phyloP scores from a whole-genome alignment of 1,140 invertebrate genomes.

The Drosophila melanica region DNA sequence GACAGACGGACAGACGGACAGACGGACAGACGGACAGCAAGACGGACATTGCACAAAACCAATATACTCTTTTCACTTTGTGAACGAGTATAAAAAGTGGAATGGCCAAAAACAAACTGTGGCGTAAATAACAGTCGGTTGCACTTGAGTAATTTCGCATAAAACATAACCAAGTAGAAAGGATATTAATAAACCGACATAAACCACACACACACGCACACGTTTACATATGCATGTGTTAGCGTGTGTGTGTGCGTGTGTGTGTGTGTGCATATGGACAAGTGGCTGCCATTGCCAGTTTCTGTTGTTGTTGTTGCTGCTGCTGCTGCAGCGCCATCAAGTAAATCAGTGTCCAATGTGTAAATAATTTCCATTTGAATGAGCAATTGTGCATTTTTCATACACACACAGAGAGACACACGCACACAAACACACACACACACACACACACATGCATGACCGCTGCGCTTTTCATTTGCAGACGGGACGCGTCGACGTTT shows the following conservation, averaged over 20 bases:
- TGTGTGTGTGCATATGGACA: conserved; percentile 25
- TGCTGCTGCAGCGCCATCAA: conserved; percentile 57
- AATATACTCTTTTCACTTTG: no score
- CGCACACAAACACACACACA: conserved; percentile 8
- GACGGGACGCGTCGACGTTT: conserved; percentile 68
- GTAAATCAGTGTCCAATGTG: conserved; percentile 83
- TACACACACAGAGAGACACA: conserved; percentile 41
- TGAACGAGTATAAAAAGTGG: no score
- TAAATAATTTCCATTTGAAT: conserved; percentile 84
- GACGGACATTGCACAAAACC: no score
- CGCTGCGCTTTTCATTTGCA: conserved; percentile 71
- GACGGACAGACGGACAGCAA: no score
- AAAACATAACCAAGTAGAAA: conserved; percentile 82
- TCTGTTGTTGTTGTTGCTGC: conserved; percentile 25
- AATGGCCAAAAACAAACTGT: conserved; percentile 34
- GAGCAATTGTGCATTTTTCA: conserved; percentile 82
- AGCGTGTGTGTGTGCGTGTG: conserved; percentile 3
- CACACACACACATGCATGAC: conserved; percentile 5
- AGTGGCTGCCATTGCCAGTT: conserved; percentile 66
- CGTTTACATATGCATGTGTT: conserved; percentile 14
- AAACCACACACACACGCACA: conserved; percentile 55
- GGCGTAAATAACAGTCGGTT: conserved; percentile 75
- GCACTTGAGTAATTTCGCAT: conserved; percentile 83
- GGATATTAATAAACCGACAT: conserved; percentile 83
- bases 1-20: no score